Evolutionary conservation across 2,113 vertebrate species (phyloP), one percentile per base, ranked within the genome.

Genomic region (Amphiprion ocellaris): DNA sequence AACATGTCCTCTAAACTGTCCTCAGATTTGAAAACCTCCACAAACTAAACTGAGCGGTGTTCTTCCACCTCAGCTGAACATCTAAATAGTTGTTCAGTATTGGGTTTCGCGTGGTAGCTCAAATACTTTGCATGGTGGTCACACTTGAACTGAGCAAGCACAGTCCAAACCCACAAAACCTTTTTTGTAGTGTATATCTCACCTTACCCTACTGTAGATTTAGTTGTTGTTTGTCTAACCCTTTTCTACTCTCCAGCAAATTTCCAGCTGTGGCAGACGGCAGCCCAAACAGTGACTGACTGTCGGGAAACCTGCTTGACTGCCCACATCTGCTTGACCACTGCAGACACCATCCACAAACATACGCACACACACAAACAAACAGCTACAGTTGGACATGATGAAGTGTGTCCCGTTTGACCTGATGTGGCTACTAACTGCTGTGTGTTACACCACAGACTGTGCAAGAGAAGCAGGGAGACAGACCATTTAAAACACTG

Each of bases 301-400:
- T 89, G 92, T 92, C 90, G 91, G 90, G 77, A 85, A 84, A 80
- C 83, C 89, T 62, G 62, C 88, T 89, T 87, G 76, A 76, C 89
- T 75, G 59, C 78, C 81, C 80, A 80, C 86, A 83, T 83, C 82
- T 85, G 87, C 82, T 82, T 88, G 85, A 86, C 90, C 85, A 78
- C 84, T 58, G 88, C 82, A 86, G 85, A 86, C 87, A 70, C 83
- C 37, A 64, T 88, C 81, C 79, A 85, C 79, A 92, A 87, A 87
- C 89, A 90, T 66, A 88, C 58, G 55, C 73, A 46, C 79, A 69
- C 53, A 79, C 79, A 85, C 87, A 90, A 90, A 88, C 87, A 92
- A 89, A 88, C 87, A 89, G 78, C 79, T 62, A 72, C 81, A 87
- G 81, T 85, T 75, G 55, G 66, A 87, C 60, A 64, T 16, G 68